Percentiles rank a stretch among this genome's conserved stretches.
phyloP scores from a whole-genome alignment of 2,797 vertebrate species.

The Gobio occitaniae region DNA sequence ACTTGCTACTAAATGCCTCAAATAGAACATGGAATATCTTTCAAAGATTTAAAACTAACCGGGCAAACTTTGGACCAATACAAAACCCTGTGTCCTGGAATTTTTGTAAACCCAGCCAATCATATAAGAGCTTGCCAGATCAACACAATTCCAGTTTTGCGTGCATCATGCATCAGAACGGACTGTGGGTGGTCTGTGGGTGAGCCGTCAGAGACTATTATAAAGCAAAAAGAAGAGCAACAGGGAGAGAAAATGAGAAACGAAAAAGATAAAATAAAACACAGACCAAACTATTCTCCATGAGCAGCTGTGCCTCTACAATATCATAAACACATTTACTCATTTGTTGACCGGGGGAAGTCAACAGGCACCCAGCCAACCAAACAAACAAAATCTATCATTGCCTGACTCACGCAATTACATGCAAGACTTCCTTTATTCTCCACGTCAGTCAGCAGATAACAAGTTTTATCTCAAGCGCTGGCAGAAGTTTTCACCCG shows the following conservation, averaged over 20 bases:
- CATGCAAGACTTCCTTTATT: constrained; percentile 46
- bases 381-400: constrained; percentile 33
- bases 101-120: neutral
- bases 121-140: constrained; percentile 2
- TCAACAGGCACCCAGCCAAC: constrained; percentile 24
- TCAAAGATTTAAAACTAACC: constrained; percentile 7
- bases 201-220: neutral
- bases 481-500: constrained; percentile 29
- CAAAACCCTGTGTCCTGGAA: neutral
- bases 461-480: constrained; percentile 41
- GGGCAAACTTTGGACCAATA: neutral
- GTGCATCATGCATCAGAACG: too few species aligned
- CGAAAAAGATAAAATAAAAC: neutral
- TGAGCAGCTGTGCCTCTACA: constrained; percentile 27
- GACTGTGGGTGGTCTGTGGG: too few species aligned
- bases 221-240: neutral
- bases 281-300: neutral
- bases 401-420: constrained; percentile 32
- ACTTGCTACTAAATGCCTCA: constrained; percentile 9
- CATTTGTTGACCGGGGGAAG: constrained; percentile 24
- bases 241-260: neutral
- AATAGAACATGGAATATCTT: neutral
- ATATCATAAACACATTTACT: constrained; percentile 45
- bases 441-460: constrained; percentile 35
- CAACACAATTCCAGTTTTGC: constrained; percentile 2